These are phyloP conservation scores for Listrodromus nycthemerus DNA, from an alignment of 2,888 invertebrate genomes.

Conservation along the genomic window DNA sequence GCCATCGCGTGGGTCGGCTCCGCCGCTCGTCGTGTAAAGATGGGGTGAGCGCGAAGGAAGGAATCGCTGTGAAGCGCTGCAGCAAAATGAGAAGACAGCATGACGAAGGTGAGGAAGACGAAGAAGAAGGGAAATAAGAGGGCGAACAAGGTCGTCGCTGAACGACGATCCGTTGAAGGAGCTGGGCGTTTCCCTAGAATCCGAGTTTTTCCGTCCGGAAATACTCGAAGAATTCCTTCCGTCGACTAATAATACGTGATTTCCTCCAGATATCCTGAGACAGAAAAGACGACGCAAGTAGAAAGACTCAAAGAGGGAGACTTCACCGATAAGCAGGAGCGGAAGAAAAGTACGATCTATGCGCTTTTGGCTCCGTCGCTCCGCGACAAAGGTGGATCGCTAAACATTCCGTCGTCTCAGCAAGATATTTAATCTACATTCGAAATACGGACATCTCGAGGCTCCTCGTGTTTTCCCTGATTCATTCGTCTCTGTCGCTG, in stretches of 20 bases:
- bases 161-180: slow-evolving; percentile 51
- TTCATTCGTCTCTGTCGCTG: no score
- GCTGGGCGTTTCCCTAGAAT: slow-evolving; percentile 53
- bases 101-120: not conserved
- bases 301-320: not conserved
- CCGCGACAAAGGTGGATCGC: not conserved
- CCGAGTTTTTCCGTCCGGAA: slow-evolving; percentile 53
- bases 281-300: not conserved
- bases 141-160: slow-evolving; percentile 19
- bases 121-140: not conserved
- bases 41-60: slow-evolving; percentile 2
- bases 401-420: slow-evolving; percentile 2
- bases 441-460: not conserved
- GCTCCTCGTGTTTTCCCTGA: no score
- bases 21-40: slow-evolving; percentile 6
- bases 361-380: slow-evolving; percentile 15
- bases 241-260: slow-evolving; percentile 64
- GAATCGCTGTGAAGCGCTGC: slow-evolving; percentile 8
- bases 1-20: slow-evolving; percentile 22
- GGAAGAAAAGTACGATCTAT: slow-evolving; percentile 48
- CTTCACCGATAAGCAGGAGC: slow-evolving; percentile 20
- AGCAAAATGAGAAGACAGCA: slow-evolving; percentile 1
- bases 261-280: slow-evolving; percentile 64
- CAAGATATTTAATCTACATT: not conserved
- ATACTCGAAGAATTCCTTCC: slow-evolving; percentile 55